A percentile compares a stretch with the other conserved stretches of the same genome.
Conservation (phyloP, 2,113 vertebrate species). For the Thermophis baileyi region DNA sequence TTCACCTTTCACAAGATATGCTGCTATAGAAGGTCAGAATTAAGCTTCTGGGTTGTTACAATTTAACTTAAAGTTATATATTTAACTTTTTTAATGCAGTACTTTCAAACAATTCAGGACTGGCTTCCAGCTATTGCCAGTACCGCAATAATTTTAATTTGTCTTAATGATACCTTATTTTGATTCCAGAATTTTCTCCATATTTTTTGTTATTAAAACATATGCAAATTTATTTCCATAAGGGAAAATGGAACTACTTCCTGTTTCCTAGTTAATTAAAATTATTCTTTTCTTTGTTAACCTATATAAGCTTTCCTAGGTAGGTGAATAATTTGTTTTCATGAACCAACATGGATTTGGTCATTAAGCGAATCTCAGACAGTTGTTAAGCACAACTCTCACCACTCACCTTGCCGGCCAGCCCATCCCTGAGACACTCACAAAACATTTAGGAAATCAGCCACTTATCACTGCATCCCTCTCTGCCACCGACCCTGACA, state of each 20-base stretch:
- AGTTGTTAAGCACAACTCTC: background rate
- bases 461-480: constrained; percentile 82
- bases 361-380: background rate
- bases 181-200: background rate
- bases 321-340: background rate
- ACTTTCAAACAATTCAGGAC: background rate
- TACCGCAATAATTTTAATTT: background rate
- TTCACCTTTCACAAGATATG: background rate
- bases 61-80: background rate
- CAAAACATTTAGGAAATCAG: background rate
- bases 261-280: background rate
- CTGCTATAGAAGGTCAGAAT: background rate
- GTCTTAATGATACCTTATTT: background rate
- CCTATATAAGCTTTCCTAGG: background rate
- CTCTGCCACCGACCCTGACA: constrained; percentile 90
- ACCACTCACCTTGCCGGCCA: background rate
- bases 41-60: background rate
- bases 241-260: background rate
- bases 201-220: background rate
- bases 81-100: background rate
- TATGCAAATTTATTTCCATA: background rate
- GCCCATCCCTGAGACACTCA: background rate
- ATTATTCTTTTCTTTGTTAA: background rate
- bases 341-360: background rate
- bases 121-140: background rate